These are phyloP conservation scores for Homarus gammarus DNA, from an alignment of 2,888 invertebrate genomes.

Conservation along the genomic window DNA sequence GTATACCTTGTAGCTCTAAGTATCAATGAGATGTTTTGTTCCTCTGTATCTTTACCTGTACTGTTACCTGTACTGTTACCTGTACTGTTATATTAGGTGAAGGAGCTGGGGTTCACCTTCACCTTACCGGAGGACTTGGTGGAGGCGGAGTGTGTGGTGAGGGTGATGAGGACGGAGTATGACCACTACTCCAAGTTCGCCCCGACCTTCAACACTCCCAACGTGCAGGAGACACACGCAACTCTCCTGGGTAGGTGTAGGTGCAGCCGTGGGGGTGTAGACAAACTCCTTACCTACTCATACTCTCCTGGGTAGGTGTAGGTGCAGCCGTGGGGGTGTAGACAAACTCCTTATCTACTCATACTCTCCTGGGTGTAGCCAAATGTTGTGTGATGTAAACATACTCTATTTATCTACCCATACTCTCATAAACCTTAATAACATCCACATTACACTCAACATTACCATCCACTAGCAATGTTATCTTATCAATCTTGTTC, in stretches of 20 bases:
- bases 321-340: background rate
- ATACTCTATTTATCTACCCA: too few relatives aligned
- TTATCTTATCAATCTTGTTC: too few relatives aligned
- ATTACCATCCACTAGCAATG: too few relatives aligned
- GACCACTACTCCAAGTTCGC: constrained; percentile 83
- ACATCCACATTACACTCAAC: too few relatives aligned
- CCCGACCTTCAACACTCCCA: constrained; percentile 55
- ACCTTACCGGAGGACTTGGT: constrained; percentile 74
- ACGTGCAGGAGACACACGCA: constrained; percentile 2
- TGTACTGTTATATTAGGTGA: constrained; percentile 65
- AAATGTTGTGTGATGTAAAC: background rate
- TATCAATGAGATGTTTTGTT: too few relatives aligned
- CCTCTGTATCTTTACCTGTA: too few relatives aligned
- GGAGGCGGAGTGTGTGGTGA: constrained; percentile 75
- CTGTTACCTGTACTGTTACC: too few relatives aligned
- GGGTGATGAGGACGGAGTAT: constrained; percentile 81
- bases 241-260: constrained; percentile 12
- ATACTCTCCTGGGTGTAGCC: too few relatives aligned
- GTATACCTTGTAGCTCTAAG: too few relatives aligned
- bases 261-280: background rate
- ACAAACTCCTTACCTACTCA: too few relatives aligned
- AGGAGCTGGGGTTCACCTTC: constrained; percentile 76
- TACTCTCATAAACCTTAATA: too few relatives aligned
- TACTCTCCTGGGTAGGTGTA: constrained; percentile 9
- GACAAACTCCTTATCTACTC: too few relatives aligned